Evolutionary conservation across 1,140 invertebrate genomes (phyloP).

Genomic region (Trichonephila inaurata): DNA sequence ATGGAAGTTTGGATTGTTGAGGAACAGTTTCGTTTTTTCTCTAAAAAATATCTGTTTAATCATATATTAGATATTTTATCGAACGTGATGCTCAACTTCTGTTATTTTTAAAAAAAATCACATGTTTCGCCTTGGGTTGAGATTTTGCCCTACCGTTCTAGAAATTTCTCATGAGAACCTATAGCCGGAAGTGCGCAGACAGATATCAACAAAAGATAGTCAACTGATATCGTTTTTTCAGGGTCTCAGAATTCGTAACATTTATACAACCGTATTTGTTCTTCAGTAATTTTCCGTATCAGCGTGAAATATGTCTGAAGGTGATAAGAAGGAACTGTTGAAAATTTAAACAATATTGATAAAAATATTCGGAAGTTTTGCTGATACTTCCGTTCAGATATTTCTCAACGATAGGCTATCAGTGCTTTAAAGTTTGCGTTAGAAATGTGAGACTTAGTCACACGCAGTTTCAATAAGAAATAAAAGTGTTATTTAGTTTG

Average conservation of each 20-base stretch:
- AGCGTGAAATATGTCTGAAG: slow-evolving; percentile 47
- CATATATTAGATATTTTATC: too few species aligned
- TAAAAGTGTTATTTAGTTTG: too few species aligned
- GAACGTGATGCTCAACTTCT: too few species aligned
- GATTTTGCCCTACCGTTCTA: not conserved
- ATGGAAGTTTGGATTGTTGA: too few species aligned
- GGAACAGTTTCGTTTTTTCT: too few species aligned
- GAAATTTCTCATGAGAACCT: not conserved
- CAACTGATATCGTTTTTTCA: not conserved
- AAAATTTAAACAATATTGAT: slow-evolving; percentile 33
- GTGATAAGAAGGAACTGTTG: slow-evolving; percentile 9
- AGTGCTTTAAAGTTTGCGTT: not conserved
- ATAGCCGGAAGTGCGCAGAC: not conserved
- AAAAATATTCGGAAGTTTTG: not conserved
- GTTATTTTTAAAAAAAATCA: too few species aligned
- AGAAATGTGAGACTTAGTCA: not conserved
- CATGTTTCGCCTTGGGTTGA: not conserved
- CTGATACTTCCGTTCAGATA: not conserved
- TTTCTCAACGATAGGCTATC: not conserved
- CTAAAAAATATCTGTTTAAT: too few species aligned
- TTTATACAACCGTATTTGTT: not conserved
- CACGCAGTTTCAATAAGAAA: not conserved
- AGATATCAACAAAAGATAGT: not conserved
- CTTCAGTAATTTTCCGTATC: slow-evolving; percentile 21
- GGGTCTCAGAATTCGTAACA: not conserved